Conservation (phyloP, 2,888 invertebrate genomes). For the Nephrotoma flavescens region DNA sequence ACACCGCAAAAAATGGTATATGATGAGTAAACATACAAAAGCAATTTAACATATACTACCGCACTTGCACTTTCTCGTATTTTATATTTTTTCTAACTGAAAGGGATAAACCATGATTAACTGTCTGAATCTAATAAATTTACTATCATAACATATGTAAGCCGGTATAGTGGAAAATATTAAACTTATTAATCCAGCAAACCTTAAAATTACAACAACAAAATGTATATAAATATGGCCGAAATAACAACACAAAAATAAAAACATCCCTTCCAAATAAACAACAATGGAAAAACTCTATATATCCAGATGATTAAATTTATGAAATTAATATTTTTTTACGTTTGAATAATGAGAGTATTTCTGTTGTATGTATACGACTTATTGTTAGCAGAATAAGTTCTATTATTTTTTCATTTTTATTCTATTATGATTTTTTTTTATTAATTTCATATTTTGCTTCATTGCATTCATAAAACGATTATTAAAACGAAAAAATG, state of each 20-base stretch:
- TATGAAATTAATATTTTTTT: background rate
- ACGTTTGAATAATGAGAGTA: background rate
- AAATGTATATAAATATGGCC: background rate
- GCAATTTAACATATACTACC: too few species aligned
- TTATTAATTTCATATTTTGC: background rate
- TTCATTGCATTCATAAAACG: background rate
- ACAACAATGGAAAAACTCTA: background rate
- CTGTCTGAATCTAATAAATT: background rate
- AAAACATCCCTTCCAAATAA: background rate
- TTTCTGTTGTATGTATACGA: background rate
- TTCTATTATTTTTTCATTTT: background rate
- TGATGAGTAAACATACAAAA: too few species aligned
- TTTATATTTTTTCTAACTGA: background rate
- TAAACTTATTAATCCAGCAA: background rate
- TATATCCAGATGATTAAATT: background rate
- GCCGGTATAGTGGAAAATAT: background rate
- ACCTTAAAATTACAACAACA: background rate
- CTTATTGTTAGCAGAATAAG: background rate
- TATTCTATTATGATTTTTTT: background rate
- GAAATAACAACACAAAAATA: background rate
- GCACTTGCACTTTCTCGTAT: too few species aligned
- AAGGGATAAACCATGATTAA: background rate
- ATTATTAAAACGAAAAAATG: background rate
- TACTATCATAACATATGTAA: background rate
- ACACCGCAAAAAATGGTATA: too few species aligned